phyloP scores from a whole-genome alignment of 2,113 vertebrate genomes.

The Platichthys flesus region DNA sequence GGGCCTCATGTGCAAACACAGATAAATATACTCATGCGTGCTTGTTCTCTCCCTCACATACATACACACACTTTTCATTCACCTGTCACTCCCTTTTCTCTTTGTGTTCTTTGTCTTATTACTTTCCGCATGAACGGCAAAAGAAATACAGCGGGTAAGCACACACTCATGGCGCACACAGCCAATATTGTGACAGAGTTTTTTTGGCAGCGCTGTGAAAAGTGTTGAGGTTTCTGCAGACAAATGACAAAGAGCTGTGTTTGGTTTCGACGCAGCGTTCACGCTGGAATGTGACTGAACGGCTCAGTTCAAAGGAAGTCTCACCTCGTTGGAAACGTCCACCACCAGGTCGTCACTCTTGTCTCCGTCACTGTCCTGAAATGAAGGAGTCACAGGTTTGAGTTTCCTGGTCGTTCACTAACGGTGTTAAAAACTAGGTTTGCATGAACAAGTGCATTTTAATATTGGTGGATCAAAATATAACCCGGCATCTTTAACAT shows the following conservation, averaged over 20 bases:
- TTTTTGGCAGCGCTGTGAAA: constrained; percentile 49
- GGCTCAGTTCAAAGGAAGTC: constrained; percentile 40
- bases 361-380: constrained; percentile 96
- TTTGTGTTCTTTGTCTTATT: constrained; percentile 69
- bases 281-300: constrained; percentile 46
- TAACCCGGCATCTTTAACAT: not conserved
- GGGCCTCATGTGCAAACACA: constrained; percentile 77
- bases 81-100: constrained; percentile 68
- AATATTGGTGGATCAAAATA: not conserved
- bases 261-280: constrained; percentile 30
- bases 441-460: not conserved
- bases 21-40: constrained; percentile 68
- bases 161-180: constrained; percentile 48
- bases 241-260: constrained; percentile 51
- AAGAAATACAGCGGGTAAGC: constrained; percentile 56
- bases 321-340: constrained; percentile 96
- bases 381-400: constrained; percentile 26
- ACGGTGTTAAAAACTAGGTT: too few relatives aligned
- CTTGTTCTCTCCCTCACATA: constrained; percentile 38
- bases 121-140: constrained; percentile 57
- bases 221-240: constrained; percentile 43
- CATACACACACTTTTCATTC: constrained; percentile 54
- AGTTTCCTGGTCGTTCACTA: not conserved
- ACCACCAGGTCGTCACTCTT: constrained; percentile 97
- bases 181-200: constrained; percentile 65